phyloP scores from a whole-genome alignment of 1,140 invertebrate genomes.

The Hylaeus volcanicus region DNA sequence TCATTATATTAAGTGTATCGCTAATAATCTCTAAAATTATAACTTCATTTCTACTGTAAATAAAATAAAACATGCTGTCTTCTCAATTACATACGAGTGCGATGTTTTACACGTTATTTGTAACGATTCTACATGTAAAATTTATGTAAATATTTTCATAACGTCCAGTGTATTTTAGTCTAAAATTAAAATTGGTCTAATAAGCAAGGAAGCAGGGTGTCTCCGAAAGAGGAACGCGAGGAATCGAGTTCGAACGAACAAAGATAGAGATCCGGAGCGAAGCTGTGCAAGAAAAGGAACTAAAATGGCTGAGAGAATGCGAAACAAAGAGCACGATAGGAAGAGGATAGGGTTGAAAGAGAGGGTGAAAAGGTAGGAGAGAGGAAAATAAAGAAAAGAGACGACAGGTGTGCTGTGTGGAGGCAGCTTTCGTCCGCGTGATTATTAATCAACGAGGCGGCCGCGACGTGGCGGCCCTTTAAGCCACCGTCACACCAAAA shows the following conservation, averaged over 20 bases:
- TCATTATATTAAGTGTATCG: not conserved
- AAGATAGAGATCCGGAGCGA: too few species aligned
- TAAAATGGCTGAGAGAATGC: not conserved
- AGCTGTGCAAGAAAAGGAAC: not conserved
- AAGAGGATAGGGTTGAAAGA: not conserved
- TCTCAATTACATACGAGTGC: too few species aligned
- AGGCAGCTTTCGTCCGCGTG: constrained; percentile 37
- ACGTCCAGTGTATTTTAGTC: too few species aligned
- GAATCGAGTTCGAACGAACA: not conserved
- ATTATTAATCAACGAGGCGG: constrained; percentile 57
- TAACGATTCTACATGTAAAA: too few species aligned
- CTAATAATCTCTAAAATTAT: constrained; percentile 10
- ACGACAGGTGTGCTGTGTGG: not conserved
- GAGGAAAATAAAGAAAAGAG: not conserved
- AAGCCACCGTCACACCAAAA: constrained; percentile 46
- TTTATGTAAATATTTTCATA: too few species aligned
- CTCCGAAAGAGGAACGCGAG: not conserved
- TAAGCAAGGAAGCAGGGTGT: not conserved
- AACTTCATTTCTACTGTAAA: constrained; percentile 5
- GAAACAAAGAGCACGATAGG: not conserved
- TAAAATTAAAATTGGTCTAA: too few species aligned
- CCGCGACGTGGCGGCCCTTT: constrained; percentile 37
- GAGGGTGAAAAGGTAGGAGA: not conserved
- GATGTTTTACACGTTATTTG: too few species aligned
- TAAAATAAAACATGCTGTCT: not conserved